A percentile compares a stretch with the other conserved stretches of the same genome.
Conservation (phyloP, 2,888 invertebrate genomes). For the Aphodius granarius region DNA sequence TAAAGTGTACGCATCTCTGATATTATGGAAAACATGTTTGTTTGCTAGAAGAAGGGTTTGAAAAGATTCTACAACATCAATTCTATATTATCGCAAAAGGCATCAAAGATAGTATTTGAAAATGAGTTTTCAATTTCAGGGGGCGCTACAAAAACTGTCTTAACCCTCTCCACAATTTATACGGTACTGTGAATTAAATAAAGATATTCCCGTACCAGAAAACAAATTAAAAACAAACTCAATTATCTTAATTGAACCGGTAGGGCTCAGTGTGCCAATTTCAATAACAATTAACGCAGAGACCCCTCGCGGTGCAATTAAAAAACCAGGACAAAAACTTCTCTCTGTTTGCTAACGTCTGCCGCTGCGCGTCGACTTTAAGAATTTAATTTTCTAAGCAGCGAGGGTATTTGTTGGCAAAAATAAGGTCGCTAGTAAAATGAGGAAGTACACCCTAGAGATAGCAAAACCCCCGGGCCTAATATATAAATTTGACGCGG, state of each 20-base stretch:
- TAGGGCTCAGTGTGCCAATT: background rate
- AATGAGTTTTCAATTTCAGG: background rate
- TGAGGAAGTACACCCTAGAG: background rate
- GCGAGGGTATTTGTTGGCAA: background rate
- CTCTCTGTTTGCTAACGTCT: background rate
- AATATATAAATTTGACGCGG: background rate
- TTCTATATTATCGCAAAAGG: too few relatives aligned
- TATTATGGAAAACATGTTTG: background rate
- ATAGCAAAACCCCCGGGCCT: background rate
- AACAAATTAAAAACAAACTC: background rate
- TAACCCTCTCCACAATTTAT: background rate
- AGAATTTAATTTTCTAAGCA: background rate
- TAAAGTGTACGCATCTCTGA: background rate
- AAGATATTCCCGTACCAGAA: background rate
- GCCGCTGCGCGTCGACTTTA: background rate
- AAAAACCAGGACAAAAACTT: background rate
- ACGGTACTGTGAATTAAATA: background rate
- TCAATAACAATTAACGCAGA: background rate
- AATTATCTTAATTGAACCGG: background rate
- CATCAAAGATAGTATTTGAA: too few relatives aligned
- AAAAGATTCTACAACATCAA: too few relatives aligned
- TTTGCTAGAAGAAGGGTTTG: too few relatives aligned
- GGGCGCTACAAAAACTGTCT: background rate
- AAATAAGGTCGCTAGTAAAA: background rate
- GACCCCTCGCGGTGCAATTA: background rate